These are phyloP conservation scores for Dione vanillae DNA, from an alignment of 2,888 invertebrate species.

Conservation along the genomic window DNA sequence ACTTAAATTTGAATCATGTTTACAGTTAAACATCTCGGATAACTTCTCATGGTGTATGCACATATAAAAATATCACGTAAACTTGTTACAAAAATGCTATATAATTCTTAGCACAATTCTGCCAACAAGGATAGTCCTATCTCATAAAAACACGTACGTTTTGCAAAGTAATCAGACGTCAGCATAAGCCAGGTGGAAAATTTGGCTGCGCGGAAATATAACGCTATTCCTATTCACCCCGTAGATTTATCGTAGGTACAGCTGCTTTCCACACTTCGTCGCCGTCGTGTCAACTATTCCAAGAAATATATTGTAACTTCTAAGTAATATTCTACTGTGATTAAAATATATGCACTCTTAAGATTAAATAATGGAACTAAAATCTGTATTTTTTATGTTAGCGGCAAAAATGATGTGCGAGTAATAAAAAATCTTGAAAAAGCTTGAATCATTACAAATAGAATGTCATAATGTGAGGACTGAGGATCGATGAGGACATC, in stretches of 20 bases:
- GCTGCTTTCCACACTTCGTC: conserved; percentile 9
- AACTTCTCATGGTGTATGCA: no score
- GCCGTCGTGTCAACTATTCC: conserved; percentile 17
- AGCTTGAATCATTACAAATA: no score
- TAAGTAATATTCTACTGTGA: neutral
- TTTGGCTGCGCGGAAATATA: conserved; percentile 19
- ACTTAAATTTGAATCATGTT: no score
- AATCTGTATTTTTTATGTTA: no score
- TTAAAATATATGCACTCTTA: neutral
- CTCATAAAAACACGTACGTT: neutral
- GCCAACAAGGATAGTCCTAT: neutral
- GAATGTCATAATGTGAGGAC: no score
- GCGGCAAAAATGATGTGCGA: no score
- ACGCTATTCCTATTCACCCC: conserved; percentile 15
- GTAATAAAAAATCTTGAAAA: no score
- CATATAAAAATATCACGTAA: no score
- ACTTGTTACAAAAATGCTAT: no score
- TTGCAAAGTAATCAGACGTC: conserved; percentile 19
- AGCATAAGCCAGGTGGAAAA: neutral
- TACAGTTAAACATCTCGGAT: no score
- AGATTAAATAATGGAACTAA: no score
- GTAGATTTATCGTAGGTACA: conserved; percentile 13
- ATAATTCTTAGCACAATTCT: neutral
- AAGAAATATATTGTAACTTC: neutral
- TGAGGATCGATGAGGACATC: no score